Base-by-base conservation (phyloP, 2,113 vertebrate species). In the human region DNA sequence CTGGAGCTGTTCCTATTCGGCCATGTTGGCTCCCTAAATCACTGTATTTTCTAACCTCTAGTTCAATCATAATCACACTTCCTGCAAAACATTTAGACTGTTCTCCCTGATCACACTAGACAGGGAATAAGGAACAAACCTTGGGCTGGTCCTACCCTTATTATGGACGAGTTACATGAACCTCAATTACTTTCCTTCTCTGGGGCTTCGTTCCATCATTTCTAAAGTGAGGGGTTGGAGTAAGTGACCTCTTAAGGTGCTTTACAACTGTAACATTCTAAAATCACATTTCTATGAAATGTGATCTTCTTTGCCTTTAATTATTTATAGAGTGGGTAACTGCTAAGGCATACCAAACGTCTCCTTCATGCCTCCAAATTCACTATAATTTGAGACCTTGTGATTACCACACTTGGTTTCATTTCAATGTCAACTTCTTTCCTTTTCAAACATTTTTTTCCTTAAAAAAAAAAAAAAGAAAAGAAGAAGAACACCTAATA, bases 391-490 rank as follows among this genome's bases (percentile, higher is more conserved):
- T 83, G 64, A 23, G 86, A 48, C 18, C 61, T 85, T 88, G 9
- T 73, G n/a, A 88, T 64, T 64, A 90, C 20, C 57, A 93, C 61
- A 89, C 35, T 87, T 61, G 52, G 48, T 95, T 93, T 78, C 61
- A 50, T 89, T 73, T 82, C 32, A 50, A 3, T 30, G 43, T 95
- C 43, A 23, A 82, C 23, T 61, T 82, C 48, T 40, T 85, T 82
- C 72, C 78, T 95, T 96, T 93, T 91, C 48, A 55, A 97, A 94
- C n/a, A 64, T 40, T 35, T 55, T 73, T 92, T 93, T 83, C 61
- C 68, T 52, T 82, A 72, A 73, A 96, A 92, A 73, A 17, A 14
- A 7, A 75, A 76, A 55, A 55, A 27, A 30, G 40, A 45, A 30
- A 13, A 64, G 61, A 8, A 43, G 30, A 40, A 76, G 40, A 55